Conservation (phyloP, 2,888 invertebrate species). For the Nemotelus nigrinus region DNA sequence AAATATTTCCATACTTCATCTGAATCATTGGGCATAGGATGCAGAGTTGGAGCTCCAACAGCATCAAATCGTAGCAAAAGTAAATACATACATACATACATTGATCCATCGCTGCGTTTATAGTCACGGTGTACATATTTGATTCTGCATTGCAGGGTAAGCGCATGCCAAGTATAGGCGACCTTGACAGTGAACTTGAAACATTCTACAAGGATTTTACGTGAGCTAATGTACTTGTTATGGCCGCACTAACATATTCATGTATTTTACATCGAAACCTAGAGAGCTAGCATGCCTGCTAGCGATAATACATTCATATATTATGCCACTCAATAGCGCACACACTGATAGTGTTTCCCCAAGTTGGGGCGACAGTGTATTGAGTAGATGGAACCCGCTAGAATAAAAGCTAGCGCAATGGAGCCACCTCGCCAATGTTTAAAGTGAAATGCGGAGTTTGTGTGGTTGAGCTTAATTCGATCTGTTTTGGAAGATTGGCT, state of each 20-base stretch:
- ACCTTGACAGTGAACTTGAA: conserved; percentile 87
- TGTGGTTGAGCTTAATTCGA: too few species aligned
- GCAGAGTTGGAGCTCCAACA: too few species aligned
- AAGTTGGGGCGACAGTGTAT: too few species aligned
- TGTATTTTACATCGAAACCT: background rate
- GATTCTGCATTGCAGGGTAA: conserved; percentile 75
- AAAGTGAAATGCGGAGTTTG: too few species aligned
- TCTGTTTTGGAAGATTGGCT: too few species aligned
- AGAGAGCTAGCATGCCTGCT: background rate
- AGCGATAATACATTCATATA: background rate
- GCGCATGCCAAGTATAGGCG: conserved; percentile 74
- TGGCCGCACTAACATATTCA: background rate
- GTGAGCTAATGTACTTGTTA: background rate
- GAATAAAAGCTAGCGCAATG: too few species aligned
- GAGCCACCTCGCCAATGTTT: too few species aligned
- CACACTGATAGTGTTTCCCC: background rate
- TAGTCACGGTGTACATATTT: conserved; percentile 55
- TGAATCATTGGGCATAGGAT: too few species aligned
- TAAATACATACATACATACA: conserved; percentile 6
- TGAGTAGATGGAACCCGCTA: too few species aligned
- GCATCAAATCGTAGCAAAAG: background rate
- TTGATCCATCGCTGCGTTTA: background rate
- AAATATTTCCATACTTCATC: too few species aligned
- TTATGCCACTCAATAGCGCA: background rate
- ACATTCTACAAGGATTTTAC: conserved; percentile 56